phyloP scores from a whole-genome alignment of 2,888 invertebrate species.

The Acronicta aceris region DNA sequence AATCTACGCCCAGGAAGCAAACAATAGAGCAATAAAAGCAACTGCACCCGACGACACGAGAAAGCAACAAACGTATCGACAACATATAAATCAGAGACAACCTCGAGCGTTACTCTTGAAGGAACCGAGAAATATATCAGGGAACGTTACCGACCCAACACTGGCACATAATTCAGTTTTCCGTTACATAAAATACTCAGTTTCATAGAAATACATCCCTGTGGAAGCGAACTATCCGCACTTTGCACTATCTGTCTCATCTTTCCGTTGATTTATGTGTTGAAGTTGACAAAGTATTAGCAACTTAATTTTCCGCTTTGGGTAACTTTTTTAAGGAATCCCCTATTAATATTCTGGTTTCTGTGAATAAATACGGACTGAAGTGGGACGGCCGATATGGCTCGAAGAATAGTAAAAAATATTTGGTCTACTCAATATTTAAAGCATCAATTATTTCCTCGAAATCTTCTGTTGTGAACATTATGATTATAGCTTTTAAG shows the following conservation, averaged over 20 bases:
- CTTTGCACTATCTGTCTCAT: conserved; percentile 67
- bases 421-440: neutral
- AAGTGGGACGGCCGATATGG: neutral
- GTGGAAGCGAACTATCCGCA: conserved; percentile 45
- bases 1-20: conserved; percentile 76
- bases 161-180: conserved; percentile 69
- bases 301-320: conserved; percentile 42
- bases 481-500: neutral
- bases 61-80: conserved; percentile 83
- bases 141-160: conserved; percentile 66
- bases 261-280: conserved; percentile 71
- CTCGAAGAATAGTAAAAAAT: neutral
- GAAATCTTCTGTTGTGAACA: neutral
- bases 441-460: no score
- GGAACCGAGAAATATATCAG: conserved; percentile 66
- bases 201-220: conserved; percentile 56
- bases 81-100: conserved; percentile 82
- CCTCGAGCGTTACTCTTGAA: conserved; percentile 69
- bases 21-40: conserved; percentile 87
- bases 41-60: conserved; percentile 71
- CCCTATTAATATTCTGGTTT: conserved; percentile 17
- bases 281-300: conserved; percentile 53
- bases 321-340: conserved; percentile 37
- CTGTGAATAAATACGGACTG: neutral
- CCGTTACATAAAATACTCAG: conserved; percentile 69